A percentile compares a stretch with the other conserved stretches of the same genome.
Evolutionary conservation across 2,797 vertebrate species (phyloP).

Genomic region (Masticophis lateralis): DNA sequence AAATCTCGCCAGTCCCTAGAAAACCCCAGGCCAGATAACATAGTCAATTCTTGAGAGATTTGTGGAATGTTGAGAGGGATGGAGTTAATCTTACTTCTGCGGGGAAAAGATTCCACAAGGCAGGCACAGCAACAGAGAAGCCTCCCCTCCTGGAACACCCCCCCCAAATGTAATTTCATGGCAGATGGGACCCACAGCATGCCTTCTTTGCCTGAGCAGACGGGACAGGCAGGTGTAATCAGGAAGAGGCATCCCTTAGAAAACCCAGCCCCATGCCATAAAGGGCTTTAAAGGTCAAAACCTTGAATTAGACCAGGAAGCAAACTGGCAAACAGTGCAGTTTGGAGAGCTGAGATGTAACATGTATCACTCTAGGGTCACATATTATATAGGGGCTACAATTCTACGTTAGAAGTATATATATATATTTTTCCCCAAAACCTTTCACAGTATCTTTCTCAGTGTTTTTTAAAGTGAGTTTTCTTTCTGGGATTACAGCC

Average conservation of each 20-base stretch:
- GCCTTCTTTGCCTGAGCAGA: background rate
- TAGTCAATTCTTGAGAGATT: background rate
- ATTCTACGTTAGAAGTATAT: background rate
- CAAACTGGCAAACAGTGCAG: background rate
- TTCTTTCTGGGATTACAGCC: slow-evolving; percentile 17
- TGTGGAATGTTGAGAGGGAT: background rate
- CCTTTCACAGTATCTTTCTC: slow-evolving; percentile 37
- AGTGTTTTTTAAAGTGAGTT: slow-evolving; percentile 21
- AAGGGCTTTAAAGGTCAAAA: background rate
- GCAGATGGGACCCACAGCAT: background rate
- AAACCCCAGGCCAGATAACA: background rate
- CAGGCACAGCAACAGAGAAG: background rate
- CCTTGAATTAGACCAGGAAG: background rate
- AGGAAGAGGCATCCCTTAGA: background rate
- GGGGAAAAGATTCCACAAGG: background rate
- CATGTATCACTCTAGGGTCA: slow-evolving; percentile 9
- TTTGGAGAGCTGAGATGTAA: background rate
- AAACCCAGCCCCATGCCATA: background rate
- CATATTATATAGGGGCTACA: slow-evolving; percentile 25
- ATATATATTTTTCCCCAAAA: background rate
- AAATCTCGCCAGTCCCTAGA: background rate
- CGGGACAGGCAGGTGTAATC: background rate
- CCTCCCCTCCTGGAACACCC: background rate
- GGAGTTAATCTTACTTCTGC: background rate
- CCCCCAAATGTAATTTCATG: background rate